phyloP scores from a whole-genome alignment of 2,797 vertebrate genomes.

The Chromobotia macracanthus region DNA sequence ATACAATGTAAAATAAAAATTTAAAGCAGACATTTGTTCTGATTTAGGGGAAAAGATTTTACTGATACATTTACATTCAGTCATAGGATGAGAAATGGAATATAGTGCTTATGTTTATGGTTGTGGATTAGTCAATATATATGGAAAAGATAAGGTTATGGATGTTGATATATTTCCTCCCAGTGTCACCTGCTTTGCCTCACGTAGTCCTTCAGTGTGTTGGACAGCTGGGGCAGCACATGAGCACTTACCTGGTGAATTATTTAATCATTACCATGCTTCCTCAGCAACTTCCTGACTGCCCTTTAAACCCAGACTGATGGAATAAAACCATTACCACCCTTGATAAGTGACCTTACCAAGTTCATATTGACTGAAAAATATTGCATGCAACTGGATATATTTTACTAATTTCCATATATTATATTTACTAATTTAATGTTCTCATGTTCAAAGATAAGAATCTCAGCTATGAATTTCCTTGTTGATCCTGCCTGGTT shows the following conservation, averaged over 20 bases:
- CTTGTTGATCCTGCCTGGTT: too few relatives aligned
- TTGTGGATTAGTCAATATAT: too few relatives aligned
- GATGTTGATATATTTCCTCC: neutral
- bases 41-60: neutral
- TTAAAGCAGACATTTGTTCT: neutral
- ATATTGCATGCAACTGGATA: too few relatives aligned
- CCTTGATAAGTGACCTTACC: neutral
- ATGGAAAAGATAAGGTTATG: neutral
- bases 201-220: constrained; percentile 36
- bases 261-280: constrained; percentile 51
- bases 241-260: constrained; percentile 57
- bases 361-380: neutral
- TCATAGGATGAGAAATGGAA: too few relatives aligned
- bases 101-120: too few relatives aligned
- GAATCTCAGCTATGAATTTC: too few relatives aligned
- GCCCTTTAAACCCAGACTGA: constrained; percentile 45
- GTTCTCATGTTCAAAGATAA: too few relatives aligned
- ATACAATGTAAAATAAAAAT: neutral
- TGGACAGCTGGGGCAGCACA: constrained; percentile 35
- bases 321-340: constrained; percentile 36
- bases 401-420: too few relatives aligned
- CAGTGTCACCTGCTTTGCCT: constrained; percentile 30
- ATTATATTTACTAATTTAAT: too few relatives aligned
- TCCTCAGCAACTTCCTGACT: constrained; percentile 45
- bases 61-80: neutral